Evolutionary conservation across 2,797 vertebrate genomes (phyloP).

Genomic region (Lepilemur ruficaudatus): DNA sequence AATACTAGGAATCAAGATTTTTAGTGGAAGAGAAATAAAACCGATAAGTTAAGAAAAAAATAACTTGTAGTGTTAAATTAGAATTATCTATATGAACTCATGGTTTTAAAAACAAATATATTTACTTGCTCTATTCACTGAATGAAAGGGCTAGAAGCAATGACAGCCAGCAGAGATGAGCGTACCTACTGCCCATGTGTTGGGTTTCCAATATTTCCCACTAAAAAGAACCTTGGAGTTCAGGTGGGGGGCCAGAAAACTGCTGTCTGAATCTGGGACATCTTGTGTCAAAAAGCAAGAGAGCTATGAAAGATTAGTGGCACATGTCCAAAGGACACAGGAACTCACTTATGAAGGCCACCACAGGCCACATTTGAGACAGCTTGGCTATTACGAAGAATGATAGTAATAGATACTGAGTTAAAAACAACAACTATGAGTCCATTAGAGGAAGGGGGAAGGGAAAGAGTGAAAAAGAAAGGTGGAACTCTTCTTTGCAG

Average conservation of each 20-base stretch:
- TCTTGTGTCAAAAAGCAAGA: neutral
- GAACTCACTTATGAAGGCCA: neutral
- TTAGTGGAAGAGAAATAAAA: neutral
- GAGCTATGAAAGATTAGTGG: neutral
- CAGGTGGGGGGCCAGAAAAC: neutral
- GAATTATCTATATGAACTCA: neutral
- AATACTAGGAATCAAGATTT: neutral
- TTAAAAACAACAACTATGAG: neutral
- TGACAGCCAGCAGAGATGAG: neutral
- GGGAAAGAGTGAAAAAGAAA: neutral
- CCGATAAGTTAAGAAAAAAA: neutral
- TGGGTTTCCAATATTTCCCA: neutral
- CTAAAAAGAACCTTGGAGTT: neutral
- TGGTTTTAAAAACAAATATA: neutral
- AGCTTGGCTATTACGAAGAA: neutral
- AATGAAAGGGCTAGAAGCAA: neutral
- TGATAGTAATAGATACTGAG: neutral
- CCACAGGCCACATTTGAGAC: neutral
- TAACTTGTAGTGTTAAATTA: neutral
- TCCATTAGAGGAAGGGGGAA: neutral
- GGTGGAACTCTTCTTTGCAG: neutral
- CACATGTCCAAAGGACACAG: neutral
- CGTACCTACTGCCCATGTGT: neutral
- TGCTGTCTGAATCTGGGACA: neutral
- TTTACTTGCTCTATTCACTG: neutral